These are phyloP conservation scores for Nicator chloris DNA, from an alignment of 2,113 vertebrate genomes.

Conservation along the genomic window DNA sequence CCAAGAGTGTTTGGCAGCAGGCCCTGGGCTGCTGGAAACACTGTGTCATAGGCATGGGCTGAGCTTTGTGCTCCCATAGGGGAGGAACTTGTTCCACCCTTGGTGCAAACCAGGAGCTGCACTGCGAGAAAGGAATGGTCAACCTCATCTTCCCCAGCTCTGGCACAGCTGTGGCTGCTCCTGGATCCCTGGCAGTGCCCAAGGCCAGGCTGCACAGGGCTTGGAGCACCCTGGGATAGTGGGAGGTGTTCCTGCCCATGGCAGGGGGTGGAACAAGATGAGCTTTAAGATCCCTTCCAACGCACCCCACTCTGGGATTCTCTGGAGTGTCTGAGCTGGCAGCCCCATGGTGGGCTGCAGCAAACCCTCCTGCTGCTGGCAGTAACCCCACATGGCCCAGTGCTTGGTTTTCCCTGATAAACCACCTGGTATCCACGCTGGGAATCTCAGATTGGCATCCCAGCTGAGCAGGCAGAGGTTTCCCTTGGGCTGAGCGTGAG, in stretches of 20 bases:
- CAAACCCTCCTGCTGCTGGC: not conserved
- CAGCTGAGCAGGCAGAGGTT: not conserved
- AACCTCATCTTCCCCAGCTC: not conserved
- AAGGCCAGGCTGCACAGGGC: not conserved
- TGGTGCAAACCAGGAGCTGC: not conserved
- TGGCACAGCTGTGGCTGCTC: not conserved
- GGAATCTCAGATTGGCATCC: rapidly evolving
- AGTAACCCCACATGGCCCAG: rapidly evolving
- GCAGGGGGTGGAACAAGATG: not conserved
- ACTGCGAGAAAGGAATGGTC: not conserved
- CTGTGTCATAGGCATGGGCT: not conserved
- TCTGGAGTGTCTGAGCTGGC: not conserved
- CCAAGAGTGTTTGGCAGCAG: constrained; percentile 9
- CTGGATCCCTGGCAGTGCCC: not conserved
- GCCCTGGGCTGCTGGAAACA: constrained; percentile 50
- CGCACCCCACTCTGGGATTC: not conserved
- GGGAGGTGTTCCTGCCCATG: not conserved
- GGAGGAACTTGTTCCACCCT: not conserved
- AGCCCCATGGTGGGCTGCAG: not conserved
- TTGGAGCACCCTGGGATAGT: not conserved
- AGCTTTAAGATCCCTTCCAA: not conserved
- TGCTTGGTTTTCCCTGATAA: not conserved
- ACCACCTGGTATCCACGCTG: not conserved
- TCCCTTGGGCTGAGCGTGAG: not conserved
- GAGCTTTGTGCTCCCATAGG: not conserved